A percentile compares a stretch with the other conserved stretches of the same genome.
Conservation (phyloP, 92 coral and sea anemone species). For the Desmophyllum pertusum region DNA sequence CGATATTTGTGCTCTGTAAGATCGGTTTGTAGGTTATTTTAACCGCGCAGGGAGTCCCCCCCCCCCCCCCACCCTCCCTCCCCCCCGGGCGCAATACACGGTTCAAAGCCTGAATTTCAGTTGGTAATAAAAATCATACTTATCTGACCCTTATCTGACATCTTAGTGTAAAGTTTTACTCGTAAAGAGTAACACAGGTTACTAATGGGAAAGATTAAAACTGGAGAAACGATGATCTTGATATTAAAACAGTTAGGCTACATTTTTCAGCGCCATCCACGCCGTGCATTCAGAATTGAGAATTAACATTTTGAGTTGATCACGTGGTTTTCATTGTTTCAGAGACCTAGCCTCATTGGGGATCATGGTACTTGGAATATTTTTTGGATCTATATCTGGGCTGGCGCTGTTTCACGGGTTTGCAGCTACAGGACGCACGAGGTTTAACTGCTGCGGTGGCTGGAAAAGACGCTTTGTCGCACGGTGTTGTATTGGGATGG, state of each 20-base stretch:
- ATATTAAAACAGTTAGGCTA: too few species aligned
- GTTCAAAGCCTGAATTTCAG: too few species aligned
- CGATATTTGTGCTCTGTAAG: too few species aligned
- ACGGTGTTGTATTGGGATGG: slow-evolving; percentile 82
- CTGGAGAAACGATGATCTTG: too few species aligned
- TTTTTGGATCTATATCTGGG: slow-evolving; percentile 84
- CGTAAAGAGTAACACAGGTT: background rate
- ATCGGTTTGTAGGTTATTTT: too few species aligned
- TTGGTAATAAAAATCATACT: too few species aligned
- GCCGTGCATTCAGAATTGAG: background rate
- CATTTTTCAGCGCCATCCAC: too few species aligned
- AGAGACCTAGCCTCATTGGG: slow-evolving; percentile 80
- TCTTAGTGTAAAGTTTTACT: background rate
- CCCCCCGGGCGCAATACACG: too few species aligned
- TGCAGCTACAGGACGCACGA: slow-evolving; percentile 93
- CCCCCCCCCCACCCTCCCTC: too few species aligned
- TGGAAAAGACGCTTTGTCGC: slow-evolving; percentile 90
- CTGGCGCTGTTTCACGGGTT: slow-evolving; percentile 82
- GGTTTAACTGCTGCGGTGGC: slow-evolving; percentile 78
- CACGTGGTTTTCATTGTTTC: background rate
- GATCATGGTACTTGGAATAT: slow-evolving; percentile 75
- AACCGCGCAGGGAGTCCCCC: too few species aligned
- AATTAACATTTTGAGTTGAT: background rate
- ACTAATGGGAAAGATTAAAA: too few species aligned
- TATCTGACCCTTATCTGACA: background rate